phyloP scores from a whole-genome alignment of 2,888 invertebrate species.

The Callyntrura sp. region DNA sequence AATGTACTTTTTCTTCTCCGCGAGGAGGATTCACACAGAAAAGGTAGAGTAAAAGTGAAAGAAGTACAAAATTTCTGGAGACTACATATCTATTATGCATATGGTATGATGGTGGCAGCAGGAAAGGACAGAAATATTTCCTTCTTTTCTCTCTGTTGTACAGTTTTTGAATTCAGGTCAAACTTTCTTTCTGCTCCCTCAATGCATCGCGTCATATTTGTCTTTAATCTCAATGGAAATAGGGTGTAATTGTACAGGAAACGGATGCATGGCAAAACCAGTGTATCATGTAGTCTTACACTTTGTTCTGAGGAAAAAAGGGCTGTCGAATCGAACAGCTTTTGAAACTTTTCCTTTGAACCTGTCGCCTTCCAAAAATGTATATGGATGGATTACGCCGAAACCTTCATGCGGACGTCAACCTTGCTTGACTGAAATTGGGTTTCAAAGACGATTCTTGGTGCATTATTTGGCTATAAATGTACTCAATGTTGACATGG shows the following conservation, averaged over 20 bases:
- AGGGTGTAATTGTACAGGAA: conserved; percentile 2
- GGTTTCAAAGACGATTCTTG: background rate
- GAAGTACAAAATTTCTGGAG: conserved; percentile 11
- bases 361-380: no score
- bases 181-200: conserved; percentile 32
- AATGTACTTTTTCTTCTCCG: background rate
- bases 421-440: background rate
- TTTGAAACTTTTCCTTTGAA: no score
- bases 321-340: no score
- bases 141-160: background rate
- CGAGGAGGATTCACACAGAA: no score
- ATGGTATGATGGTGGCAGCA: background rate
- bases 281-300: no score
- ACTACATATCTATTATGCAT: background rate
- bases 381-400: no score
- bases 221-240: conserved; percentile 71
- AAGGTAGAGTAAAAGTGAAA: conserved; percentile 48
- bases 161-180: conserved; percentile 69
- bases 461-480: conserved; percentile 36
- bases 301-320: no score
- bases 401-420: background rate
- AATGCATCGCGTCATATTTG: conserved; percentile 52
- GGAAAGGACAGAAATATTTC: background rate
- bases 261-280: background rate
- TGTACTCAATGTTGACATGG: no score